Base-by-base conservation (phyloP, 2,888 invertebrate genomes). In the Notodromas monacha region DNA sequence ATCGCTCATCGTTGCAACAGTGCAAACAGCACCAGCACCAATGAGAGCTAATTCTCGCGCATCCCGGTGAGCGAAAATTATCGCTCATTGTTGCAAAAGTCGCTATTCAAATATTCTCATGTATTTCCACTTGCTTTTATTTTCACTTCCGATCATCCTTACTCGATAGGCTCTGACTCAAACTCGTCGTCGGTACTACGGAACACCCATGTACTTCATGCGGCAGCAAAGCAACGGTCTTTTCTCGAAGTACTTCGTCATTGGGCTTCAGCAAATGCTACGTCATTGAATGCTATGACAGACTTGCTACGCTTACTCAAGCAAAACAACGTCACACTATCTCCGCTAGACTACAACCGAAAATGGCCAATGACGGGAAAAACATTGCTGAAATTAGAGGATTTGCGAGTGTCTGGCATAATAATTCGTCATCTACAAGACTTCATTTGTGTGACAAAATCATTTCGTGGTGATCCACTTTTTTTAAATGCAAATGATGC, bases 1-100 rank as follows among this genome's bases (percentile, higher is more conserved):
- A 21, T 21, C 21, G 21, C 21, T 21, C 21, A 21, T 21, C 21
- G 21, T 21, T 21, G 21, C 21, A 21, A 21, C 21, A 21, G 21
- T 21, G 21, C 21, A n/a, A n/a, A n/a, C 21, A 21, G 21, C 21
- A 21, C 21, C n/a, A n/a, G n/a, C n/a, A n/a, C n/a, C 21, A n/a
- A 21, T 21, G 6, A 21, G 21, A 6, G 21, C 6, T 21, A 6
- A 21, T 21, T 21, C n/a, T 21, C 21, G 21, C 21, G 6, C 21
- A 21, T 21, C 21, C 21, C 21, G 21, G 21, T 21, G 6, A 21
- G 21, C 21, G n/a, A 21, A 21, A 21, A 21, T 21, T 21, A 21
- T 21, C 21, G 21, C 21, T 21, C 21, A 21, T 21, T 21, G 21
- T 21, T 21, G 21, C 21, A 21, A 21, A 21, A 21, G 21, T 21